Percentiles rank a stretch among this genome's conserved stretches.
These are phyloP conservation scores for Steinernema carpocapsae DNA, from an alignment of 2,888 invertebrate genomes.

Conservation along the genomic window DNA sequence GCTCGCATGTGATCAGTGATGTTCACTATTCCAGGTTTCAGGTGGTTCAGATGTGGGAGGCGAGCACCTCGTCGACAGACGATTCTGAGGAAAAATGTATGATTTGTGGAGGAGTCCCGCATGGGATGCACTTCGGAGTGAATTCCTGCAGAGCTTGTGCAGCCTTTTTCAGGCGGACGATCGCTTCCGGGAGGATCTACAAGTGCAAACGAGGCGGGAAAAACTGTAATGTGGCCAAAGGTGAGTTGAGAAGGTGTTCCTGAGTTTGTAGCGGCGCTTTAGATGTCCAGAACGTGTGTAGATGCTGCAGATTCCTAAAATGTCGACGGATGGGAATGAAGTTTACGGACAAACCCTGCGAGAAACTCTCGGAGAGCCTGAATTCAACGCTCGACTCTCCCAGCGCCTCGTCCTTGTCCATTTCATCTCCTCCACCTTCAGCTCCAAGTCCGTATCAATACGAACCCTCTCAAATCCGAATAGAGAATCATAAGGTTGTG, in stretches of 20 bases:
- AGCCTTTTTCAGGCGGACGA: neutral
- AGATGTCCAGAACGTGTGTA: neutral
- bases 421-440: too few species aligned
- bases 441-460: neutral
- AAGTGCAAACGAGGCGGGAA: neutral
- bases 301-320: slow-evolving; percentile 2
- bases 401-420: too few species aligned
- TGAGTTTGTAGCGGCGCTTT: neutral
- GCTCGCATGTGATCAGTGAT: too few species aligned
- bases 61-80: neutral
- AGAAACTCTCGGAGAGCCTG: too few species aligned
- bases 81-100: slow-evolving; percentile 1
- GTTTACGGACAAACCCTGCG: neutral
- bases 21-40: too few species aligned
- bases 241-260: neutral
- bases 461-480: neutral
- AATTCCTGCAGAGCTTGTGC: slow-evolving; percentile 14
- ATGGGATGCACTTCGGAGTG: slow-evolving; percentile 13
- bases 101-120: slow-evolving; percentile 3
- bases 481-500: neutral
- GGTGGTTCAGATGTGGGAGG: neutral
- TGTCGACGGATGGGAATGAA: slow-evolving; percentile 8
- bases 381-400: too few species aligned
- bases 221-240: slow-evolving; percentile 15
- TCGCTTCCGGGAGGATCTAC: neutral